A percentile compares a stretch with the other conserved stretches of the same genome.
These are phyloP conservation scores for Forbesichthys agassizii DNA, from an alignment of 2,113 vertebrate genomes.

Conservation along the genomic window DNA sequence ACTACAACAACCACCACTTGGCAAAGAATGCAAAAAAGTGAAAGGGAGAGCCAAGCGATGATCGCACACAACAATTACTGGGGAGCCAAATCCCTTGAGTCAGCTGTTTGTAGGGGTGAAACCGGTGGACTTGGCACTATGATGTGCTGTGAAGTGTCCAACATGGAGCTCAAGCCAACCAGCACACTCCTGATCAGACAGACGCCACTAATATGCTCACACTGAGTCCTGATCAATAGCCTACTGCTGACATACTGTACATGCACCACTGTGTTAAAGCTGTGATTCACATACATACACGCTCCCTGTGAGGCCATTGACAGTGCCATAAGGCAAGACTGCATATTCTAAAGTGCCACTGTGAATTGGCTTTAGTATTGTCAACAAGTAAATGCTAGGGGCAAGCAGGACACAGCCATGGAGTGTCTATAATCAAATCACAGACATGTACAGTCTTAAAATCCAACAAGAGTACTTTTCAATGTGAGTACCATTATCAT, in stretches of 20 bases:
- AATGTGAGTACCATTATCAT: not conserved
- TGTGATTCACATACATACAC: not conserved
- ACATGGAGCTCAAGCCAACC: constrained; percentile 41
- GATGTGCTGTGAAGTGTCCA: constrained; percentile 49
- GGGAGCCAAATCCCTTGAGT: constrained; percentile 60
- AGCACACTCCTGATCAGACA: constrained; percentile 64
- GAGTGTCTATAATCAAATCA: not conserved
- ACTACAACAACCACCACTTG: constrained; percentile 55
- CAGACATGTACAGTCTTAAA: no score
- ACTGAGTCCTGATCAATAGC: constrained; percentile 55
- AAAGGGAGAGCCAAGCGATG: constrained; percentile 58
- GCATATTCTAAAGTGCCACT: not conserved
- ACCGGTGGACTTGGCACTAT: constrained; percentile 60
- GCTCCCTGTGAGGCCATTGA: constrained; percentile 7
- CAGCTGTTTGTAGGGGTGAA: constrained; percentile 55
- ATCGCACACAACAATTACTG: constrained; percentile 61
- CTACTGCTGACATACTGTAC: not conserved
- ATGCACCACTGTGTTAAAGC: not conserved
- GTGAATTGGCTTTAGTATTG: not conserved
- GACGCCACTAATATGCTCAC: constrained; percentile 61
- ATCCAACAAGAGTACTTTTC: no score
- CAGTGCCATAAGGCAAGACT: constrained; percentile 6
- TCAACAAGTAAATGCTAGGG: not conserved
- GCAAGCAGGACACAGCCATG: not conserved
- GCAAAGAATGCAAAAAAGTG: constrained; percentile 50